Evolutionary conservation across 2,113 vertebrate species (phyloP), one percentile per base, ranked within the genome.

Genomic region (Chaenogobius annularis): DNA sequence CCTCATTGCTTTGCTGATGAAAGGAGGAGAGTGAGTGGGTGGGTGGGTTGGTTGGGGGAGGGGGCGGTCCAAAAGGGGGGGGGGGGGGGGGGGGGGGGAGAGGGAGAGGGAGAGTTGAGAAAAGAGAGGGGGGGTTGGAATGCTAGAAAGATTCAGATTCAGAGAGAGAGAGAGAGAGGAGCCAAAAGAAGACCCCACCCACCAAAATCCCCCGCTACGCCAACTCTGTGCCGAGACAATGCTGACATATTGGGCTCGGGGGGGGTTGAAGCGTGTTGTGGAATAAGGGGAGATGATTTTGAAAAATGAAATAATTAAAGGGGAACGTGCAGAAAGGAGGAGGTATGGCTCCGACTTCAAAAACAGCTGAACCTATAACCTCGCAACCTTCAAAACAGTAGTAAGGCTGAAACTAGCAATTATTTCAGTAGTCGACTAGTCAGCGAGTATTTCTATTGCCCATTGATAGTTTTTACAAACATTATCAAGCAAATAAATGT

Each of bases 1-100:
- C 93, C 93, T 94, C 93, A 94, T 94, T 90, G 91, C 89, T 92
- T 31, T 89, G 91, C 90, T 90, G 91, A 92, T 93, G 93, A 94
- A 92, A 92, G 90, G 88, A 83, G 90, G 88, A 83, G 90, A 80
- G 91, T 87, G 91, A 58, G 55, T 58, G 55, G 55, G 58, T 17
- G 14, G 89, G 55, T 14, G 55, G 55, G 58, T 17, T 7, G 89
- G 89, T 88, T 86, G 91, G 88, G 90, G 91, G 92, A 86, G 90
- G 89, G 87, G 89, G 88, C 84, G 85, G 84, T 72, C 79, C 76
- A 79, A 83, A 70, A 81, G 72, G 85, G 75, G 0, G 72, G 68
- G 46, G 37, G 44, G 22, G 77, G 0, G 2, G 0, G 17, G n/a
- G 12, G 65, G 6, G 66, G 20, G 5, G 78, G 10, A 87, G 91